phyloP scores from a whole-genome alignment of 2,797 vertebrate genomes.

The Manis javanica region DNA sequence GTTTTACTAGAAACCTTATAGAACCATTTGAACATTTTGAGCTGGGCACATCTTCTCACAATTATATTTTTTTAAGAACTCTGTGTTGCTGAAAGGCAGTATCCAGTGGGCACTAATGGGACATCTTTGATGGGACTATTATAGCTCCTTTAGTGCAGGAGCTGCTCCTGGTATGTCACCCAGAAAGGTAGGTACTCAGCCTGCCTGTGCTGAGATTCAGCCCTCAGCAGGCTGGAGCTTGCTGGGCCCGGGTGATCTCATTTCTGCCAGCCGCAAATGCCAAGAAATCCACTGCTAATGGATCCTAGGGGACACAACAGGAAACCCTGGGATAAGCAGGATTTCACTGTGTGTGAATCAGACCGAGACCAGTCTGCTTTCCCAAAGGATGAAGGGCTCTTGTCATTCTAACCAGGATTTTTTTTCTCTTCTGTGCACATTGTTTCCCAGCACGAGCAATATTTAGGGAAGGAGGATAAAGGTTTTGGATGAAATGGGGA shows the following conservation, averaged over 20 bases:
- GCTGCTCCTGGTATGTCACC: neutral
- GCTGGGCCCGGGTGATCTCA: neutral
- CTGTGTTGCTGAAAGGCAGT: neutral
- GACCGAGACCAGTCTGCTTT: neutral
- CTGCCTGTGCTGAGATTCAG: neutral
- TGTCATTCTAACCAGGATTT: neutral
- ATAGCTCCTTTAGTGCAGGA: neutral
- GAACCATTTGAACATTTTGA: conserved; percentile 10
- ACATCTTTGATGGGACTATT: neutral
- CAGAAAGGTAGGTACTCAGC: neutral
- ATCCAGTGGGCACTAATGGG: neutral
- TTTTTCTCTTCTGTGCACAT: neutral
- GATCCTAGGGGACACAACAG: neutral
- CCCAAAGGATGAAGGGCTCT: neutral
- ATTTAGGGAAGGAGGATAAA: neutral
- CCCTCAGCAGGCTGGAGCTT: neutral
- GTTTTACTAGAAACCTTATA: neutral
- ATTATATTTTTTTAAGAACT: neutral
- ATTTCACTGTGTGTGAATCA: conserved; percentile 25
- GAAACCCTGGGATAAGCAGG: neutral
- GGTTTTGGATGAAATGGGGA: neutral
- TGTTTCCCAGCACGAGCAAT: conserved; percentile 15
- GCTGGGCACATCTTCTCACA: neutral
- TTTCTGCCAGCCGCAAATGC: neutral
- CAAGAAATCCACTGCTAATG: neutral